phyloP scores from a whole-genome alignment of 2,113 vertebrate species.

The Python bivittatus region DNA sequence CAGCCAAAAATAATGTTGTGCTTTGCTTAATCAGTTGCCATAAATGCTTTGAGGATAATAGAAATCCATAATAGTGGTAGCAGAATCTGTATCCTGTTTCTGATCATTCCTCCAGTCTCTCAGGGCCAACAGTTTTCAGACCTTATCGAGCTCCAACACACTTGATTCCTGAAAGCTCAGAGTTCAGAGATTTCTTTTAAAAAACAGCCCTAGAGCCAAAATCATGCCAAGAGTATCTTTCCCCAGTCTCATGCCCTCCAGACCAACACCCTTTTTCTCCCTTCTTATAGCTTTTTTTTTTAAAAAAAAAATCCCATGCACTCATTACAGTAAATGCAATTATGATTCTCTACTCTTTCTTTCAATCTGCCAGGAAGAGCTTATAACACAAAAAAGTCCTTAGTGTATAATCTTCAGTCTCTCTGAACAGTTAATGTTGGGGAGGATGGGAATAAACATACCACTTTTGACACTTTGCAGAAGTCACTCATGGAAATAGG shows the following conservation, averaged over 20 bases:
- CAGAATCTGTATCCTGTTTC: slow-evolving; percentile 10
- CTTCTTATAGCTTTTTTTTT: neutral
- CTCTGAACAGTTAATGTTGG: neutral
- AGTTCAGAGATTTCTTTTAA: neutral
- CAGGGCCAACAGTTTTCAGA: neutral
- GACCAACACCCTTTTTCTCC: neutral
- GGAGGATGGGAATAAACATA: neutral
- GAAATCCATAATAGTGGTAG: neutral
- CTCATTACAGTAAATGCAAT: neutral
- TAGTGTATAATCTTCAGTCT: neutral
- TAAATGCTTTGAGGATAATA: neutral
- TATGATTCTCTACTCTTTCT: neutral
- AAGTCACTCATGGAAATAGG: neutral
- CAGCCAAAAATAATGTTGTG: neutral
- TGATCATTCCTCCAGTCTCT: neutral
- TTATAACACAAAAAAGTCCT: neutral
- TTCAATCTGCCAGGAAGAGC: neutral
- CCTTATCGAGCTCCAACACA: neutral
- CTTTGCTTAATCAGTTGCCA: neutral
- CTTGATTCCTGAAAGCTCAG: slow-evolving; percentile 7
- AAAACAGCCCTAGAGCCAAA: slow-evolving; percentile 1
- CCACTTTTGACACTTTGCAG: neutral
- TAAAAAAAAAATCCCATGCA: neutral
- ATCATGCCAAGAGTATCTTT: neutral
- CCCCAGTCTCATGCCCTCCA: neutral